Evolutionary conservation across 2,888 invertebrate genomes (phyloP), one percentile per base, ranked within the genome.

Genomic region (Notocelia uddmanniana): DNA sequence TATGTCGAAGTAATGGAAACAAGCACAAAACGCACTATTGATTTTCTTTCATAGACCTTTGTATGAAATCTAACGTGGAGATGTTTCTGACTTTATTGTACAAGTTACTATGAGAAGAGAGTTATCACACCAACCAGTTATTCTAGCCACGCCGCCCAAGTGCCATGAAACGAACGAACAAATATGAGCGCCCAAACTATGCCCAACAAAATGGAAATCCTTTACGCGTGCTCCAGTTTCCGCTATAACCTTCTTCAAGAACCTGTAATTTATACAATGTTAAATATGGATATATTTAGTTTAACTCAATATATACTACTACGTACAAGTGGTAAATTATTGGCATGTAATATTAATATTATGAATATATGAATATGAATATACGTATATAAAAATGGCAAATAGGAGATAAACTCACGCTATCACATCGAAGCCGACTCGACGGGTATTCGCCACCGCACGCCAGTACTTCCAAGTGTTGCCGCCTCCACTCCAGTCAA

Each of bases 401-500:
- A 21, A 1, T 48, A n/a, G 3, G 21, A 45, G 60, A 60, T 59
- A 60, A 37, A 64, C 64, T 37, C 52, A 64, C 64, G 54, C 52
- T 41, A 69, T 50, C 60, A 94, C 87, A 78, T 94, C 94, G 10
- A 90, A 86, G 48, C 95, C 95, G 31, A 95, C 95, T 45, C 92
- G 85, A 58, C 93, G 86, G 0, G 95, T 94, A 75, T 95, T 95
- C 2, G 95, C 94, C 0, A 95, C 95, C 0, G 95, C 95, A 73
- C 92, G 89, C 88, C 94, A 94, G 75, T 96, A 96, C 81, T 95
- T 95, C 88, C 94, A 94, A 0, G 94, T 94, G 67, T 94, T 94
- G 1, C 95, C 95, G 10, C 95, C 95, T 0, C 91, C 89, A 58
- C 95, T 94, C 96, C 96, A 96, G 78, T 96, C 96, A 1, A 95